Evolutionary conservation across 2,113 vertebrate genomes (phyloP), one percentile per base, ranked within the genome.

Genomic region (Neomonachus schauinslandi): DNA sequence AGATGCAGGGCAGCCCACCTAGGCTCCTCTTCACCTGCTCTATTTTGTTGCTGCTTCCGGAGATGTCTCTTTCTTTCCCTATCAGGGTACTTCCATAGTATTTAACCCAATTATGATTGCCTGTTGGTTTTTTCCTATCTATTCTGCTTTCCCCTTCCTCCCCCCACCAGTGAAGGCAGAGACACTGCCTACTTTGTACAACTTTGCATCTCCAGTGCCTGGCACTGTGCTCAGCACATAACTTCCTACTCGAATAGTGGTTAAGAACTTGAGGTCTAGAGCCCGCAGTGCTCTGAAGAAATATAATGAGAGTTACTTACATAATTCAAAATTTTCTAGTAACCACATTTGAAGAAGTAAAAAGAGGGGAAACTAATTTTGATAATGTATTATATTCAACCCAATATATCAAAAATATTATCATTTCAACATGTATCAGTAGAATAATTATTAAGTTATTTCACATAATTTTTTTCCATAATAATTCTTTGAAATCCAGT

Each of bases 301-400:
- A 63, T 49, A 67, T 31, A 42, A 95, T 69, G 61, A 57, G 6
- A 83, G 6, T 12, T 33, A 57, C 2, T 21, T n/a, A 46, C 21
- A 4, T 76, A 84, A 71, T 49, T 89, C 21, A 26, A 83, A 83
- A 65, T 33, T 80, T 94, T 93, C 65, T 83, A 65, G 26, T 19
- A 76, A 59, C 51, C 49, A 42, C 8, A 72, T 71, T 94, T 77
- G 67, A 57, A 91, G 93, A 84, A 24, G 33, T 55, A 69, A 80
- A 53, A 92, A 57, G 46, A 69, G 51, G 51, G 36, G 18, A 90
- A 92, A 63, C 82, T 36, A 51, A 89, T 93, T 92, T 93, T 65
- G 63, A 76, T 83, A 65, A 55, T 71, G 15, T 86, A 2, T 85
- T 95, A 76, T 39, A 57, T 63, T 89, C 7, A 89, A 76, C 21